phyloP scores from a whole-genome alignment of 2,888 invertebrate genomes.

The Stenurella melanura region DNA sequence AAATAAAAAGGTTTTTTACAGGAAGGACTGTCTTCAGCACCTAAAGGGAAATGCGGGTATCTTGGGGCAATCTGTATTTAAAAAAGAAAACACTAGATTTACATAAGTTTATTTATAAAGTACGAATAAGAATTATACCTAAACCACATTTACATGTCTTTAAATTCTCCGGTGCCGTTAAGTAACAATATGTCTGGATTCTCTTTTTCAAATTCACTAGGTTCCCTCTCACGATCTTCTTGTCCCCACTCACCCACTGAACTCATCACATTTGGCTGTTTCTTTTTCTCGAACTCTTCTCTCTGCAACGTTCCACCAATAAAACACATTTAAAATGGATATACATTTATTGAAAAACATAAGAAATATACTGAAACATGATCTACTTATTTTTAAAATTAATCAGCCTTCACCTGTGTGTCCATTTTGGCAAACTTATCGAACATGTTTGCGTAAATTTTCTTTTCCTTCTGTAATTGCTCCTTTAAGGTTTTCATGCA shows the following conservation, averaged over 20 bases:
- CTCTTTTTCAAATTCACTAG: constrained; percentile 85
- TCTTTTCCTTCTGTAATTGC: constrained; percentile 87
- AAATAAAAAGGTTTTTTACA: no score
- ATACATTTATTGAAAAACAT: constrained; percentile 32
- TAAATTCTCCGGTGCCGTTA: constrained; percentile 84
- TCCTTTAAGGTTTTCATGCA: constrained; percentile 86
- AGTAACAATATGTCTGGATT: constrained; percentile 86
- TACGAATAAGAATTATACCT: not conserved
- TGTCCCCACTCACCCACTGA: constrained; percentile 84
- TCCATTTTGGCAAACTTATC: constrained; percentile 91
- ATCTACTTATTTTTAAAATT: constrained; percentile 41
- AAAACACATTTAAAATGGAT: constrained; percentile 45
- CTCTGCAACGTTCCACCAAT: constrained; percentile 73
- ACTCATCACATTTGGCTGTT: constrained; percentile 84
- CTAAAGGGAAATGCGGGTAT: no score
- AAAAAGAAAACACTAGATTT: not conserved
- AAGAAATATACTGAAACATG: constrained; percentile 16
- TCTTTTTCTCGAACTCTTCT: constrained; percentile 82
- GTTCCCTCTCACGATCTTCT: constrained; percentile 81
- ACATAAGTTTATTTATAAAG: constrained; percentile 12
- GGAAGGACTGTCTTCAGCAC: no score
- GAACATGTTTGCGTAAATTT: constrained; percentile 96
- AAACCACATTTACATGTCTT: constrained; percentile 78
- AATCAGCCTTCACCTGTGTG: constrained; percentile 77
- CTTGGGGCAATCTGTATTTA: no score